phyloP scores from a whole-genome alignment of 2,797 vertebrate species.

The Synanceia verrucosa region DNA sequence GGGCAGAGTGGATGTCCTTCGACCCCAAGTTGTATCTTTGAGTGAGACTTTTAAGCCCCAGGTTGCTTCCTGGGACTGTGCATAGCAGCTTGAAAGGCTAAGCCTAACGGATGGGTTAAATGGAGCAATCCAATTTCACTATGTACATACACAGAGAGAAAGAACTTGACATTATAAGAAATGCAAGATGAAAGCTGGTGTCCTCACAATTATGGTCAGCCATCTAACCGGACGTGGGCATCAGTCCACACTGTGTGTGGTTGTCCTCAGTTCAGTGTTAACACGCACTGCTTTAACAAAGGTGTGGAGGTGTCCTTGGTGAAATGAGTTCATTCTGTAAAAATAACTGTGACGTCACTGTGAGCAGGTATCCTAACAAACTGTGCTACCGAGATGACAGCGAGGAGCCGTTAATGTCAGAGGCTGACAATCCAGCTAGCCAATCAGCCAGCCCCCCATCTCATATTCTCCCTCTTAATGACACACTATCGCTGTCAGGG shows the following conservation, averaged over 20 bases:
- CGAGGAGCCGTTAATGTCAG: not conserved
- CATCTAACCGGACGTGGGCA: not conserved
- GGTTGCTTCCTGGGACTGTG: no score
- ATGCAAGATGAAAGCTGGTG: not conserved
- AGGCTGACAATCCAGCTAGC: conserved; percentile 6
- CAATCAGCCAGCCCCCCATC: conserved; percentile 12
- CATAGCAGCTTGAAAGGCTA: no score
- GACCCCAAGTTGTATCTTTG: no score
- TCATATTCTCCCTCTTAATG: conserved; percentile 52
- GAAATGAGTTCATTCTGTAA: not conserved
- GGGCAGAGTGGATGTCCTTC: no score
- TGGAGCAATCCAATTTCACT: no score
- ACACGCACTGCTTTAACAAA: not conserved
- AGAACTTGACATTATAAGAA: no score
- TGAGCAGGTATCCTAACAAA: not conserved
- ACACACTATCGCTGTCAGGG: conserved; percentile 17
- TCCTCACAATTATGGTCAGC: no score
- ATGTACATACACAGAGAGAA: no score
- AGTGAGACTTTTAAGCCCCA: no score
- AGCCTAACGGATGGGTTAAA: no score
- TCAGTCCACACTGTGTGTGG: not conserved
- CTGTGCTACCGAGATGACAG: not conserved
- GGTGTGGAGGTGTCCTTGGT: not conserved
- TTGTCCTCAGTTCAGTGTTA: not conserved
- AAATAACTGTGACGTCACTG: not conserved